Evolutionary conservation across 2,797 vertebrate species (phyloP), one percentile per base, ranked within the genome.

Genomic region (Rhadinocentrus ornatus): DNA sequence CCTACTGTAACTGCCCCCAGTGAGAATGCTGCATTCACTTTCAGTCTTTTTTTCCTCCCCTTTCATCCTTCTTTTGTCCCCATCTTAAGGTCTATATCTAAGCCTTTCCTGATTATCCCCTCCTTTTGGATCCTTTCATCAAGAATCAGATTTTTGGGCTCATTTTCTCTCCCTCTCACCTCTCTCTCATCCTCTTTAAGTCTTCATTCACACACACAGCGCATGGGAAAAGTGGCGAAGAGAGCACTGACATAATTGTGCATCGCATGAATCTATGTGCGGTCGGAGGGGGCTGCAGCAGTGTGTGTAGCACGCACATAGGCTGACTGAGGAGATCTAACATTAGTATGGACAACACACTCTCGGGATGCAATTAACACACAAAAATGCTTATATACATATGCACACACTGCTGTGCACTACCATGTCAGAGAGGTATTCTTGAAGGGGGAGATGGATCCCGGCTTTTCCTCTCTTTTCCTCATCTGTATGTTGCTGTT

Each of bases 331-430:
- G 86, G 82, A 86, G 89, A 88, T 92, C 90, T 88, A 91, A 89
- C 92, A 88, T 91, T 91, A 91, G 87, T 86, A 88, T 75, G 87
- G 88, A 89, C 89, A 86, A 78, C 41, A 62, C 89, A 90, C 86
- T 86, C 91, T 86, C 55, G 81, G 88, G 90, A 92, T 80, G 84
- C 89, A 91, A 91, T 91, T 91, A 92, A 89, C 84, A 77, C 80
- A 79, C 77, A 64, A 34, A 48, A 20, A 48, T 27, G 41, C 29
- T 55, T 55, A 9, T 31, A 29, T 20, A 66, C 70, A 76, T 73
- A 73, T 66, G 41, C 48, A 62, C 35, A 60, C 24, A 29, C 55
- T 31, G 56, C 72, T 80, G 83, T 86, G 86, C 78, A 55, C 80
- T 86, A 90, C 83, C 78, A 83, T 72, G 75, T 88, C 89, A 88